Percentiles rank a stretch among this genome's conserved stretches.
These are phyloP conservation scores for Scolopax mira DNA, from an alignment of 2,113 vertebrate species.

Conservation along the genomic window DNA sequence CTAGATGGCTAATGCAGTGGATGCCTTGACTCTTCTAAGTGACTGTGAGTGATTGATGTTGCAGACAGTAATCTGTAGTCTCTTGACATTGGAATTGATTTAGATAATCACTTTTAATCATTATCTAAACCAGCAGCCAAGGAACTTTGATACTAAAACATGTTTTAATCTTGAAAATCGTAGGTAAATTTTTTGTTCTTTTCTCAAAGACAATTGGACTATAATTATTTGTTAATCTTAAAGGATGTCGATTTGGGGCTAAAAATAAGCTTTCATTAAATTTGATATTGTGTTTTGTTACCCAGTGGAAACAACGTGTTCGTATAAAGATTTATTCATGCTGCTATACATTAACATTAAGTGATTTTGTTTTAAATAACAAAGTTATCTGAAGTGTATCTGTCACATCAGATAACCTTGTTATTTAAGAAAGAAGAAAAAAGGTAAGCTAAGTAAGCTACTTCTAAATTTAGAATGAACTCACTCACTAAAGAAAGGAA, in stretches of 20 bases:
- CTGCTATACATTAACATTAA: neutral
- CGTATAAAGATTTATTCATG: neutral
- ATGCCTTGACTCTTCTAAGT: neutral
- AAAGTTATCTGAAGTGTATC: neutral
- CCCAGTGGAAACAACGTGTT: neutral
- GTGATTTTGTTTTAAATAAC: neutral
- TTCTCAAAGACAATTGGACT: neutral
- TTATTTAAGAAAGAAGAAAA: too few species aligned
- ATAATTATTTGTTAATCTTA: neutral
- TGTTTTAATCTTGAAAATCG: neutral
- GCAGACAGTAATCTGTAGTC: neutral
- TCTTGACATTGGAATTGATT: neutral
- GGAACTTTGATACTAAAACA: neutral
- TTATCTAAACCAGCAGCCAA: neutral
- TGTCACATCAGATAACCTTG: too few species aligned
- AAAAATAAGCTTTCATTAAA: neutral
- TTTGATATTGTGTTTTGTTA: neutral
- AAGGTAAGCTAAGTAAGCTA: neutral
- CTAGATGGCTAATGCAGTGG: neutral
- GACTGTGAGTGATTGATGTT: neutral
- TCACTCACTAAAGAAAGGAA: neutral
- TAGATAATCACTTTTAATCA: neutral
- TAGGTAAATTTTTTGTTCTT: neutral
- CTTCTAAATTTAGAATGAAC: neutral
- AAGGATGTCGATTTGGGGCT: neutral